Percentiles rank a stretch among this genome's conserved stretches.
Conservation (phyloP, 1,140 invertebrate species). For the Anagrus nilaparvatae region DNA sequence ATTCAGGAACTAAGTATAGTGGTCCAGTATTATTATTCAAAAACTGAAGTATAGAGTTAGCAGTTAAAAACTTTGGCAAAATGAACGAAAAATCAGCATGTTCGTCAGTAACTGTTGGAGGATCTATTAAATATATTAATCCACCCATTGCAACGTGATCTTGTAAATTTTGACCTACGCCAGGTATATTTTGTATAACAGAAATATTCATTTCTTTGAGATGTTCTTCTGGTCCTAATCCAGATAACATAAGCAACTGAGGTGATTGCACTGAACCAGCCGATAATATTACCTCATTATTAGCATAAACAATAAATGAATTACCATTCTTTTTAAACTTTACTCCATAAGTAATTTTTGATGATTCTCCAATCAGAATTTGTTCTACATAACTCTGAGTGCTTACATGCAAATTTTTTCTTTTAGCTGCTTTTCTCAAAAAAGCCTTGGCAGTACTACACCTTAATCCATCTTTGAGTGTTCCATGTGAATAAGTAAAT, state of each 20-base stretch:
- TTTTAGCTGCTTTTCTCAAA: conserved; percentile 54
- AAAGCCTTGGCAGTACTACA: conserved; percentile 78
- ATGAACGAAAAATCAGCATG: conserved; percentile 48
- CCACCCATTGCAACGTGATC: conserved; percentile 62
- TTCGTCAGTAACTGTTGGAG: conserved; percentile 35
- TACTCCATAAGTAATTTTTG: conserved; percentile 51
- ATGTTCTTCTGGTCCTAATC: conserved; percentile 57
- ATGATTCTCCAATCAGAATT: conserved; percentile 48
- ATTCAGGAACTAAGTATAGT: conserved; percentile 55
- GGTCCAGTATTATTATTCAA: conserved; percentile 45
- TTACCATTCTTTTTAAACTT: conserved; percentile 45
- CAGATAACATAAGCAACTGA: conserved; percentile 72
- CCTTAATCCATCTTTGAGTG: conserved; percentile 67
- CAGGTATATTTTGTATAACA: conserved; percentile 46
- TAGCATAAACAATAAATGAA: conserved; percentile 42
- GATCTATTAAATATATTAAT: conserved; percentile 46
- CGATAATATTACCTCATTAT: conserved; percentile 60
- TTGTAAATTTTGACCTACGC: conserved; percentile 73
- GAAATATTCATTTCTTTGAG: conserved; percentile 44
- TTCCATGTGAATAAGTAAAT: conserved; percentile 62
- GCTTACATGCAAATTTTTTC: conserved; percentile 65
- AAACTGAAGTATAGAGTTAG: conserved; percentile 47
- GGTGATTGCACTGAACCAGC: conserved; percentile 64
- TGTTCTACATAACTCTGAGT: conserved; percentile 54
- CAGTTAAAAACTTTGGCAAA: conserved; percentile 45